Conservation (phyloP, 2,113 vertebrate genomes). For the Phyllostomus hastatus region DNA sequence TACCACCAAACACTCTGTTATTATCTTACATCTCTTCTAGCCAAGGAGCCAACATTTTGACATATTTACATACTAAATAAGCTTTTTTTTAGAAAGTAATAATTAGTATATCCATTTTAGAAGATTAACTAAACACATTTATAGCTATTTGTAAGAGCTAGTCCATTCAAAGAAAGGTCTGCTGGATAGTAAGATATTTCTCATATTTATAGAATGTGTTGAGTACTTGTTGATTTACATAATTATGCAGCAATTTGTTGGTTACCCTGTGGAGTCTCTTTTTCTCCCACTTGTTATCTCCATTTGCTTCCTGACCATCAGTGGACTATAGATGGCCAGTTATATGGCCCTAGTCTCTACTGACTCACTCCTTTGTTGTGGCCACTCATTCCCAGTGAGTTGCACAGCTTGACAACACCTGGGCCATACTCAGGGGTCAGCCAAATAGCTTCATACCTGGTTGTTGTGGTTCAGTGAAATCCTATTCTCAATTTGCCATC, state of each 20-base stretch:
- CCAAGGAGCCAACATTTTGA: background rate
- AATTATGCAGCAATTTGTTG: background rate
- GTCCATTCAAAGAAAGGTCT: background rate
- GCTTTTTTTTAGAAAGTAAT: background rate
- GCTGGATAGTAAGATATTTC: background rate
- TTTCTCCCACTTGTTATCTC: background rate
- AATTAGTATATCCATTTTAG: background rate
- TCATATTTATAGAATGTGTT: background rate
- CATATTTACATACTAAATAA: background rate
- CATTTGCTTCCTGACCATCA: background rate
- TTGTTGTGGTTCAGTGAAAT: background rate
- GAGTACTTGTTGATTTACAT: background rate
- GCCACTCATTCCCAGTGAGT: conserved; percentile 7
- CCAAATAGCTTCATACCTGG: background rate
- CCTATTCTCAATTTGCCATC: background rate
- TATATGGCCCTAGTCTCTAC: background rate
- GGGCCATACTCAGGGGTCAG: background rate
- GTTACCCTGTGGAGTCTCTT: background rate
- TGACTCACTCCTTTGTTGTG: conserved; percentile 14
- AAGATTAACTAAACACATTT: background rate
- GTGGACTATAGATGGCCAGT: background rate
- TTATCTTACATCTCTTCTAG: background rate
- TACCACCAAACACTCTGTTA: background rate
- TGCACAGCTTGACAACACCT: background rate
- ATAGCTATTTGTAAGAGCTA: background rate